Base-by-base conservation (phyloP, 1,140 invertebrate species). In the Formica exsecta region DNA sequence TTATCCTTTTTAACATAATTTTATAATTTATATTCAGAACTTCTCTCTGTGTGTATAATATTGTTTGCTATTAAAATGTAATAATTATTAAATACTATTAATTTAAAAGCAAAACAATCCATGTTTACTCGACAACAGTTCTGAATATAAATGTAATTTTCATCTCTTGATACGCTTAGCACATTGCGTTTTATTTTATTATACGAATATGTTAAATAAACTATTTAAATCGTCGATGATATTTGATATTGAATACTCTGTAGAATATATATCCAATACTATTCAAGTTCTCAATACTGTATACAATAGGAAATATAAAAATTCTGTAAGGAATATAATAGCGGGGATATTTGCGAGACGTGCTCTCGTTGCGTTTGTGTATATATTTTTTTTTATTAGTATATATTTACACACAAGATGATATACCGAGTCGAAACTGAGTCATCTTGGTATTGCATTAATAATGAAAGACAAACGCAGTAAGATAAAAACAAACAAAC, bases 391-490 rank as follows among this genome's bases (percentile, higher is more conserved):
- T 94, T 94, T 94, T 94, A 94, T 94, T 94, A 93, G 92, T 93
- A 92, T 94, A 94, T 94, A 90, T 94, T 88, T 91, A 90, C 89
- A 94, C 90, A 91, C 92, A 94, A 94, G 93, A 94, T 51, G 48
- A 51, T 51, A 51, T 92, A 93, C 87, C 84, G 90, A 86, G 89
- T 94, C 92, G 89, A 92, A 87, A 87, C 89, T 89, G 91, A 94
- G 87, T 92, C 83, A 94, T 93, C 93, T 94, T 94, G 93, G 90
- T 93, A 93, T 94, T 95, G 94, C 93, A 95, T 94, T 94, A 93
- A 94, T 94, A 94, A 94, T 95, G 94, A 95, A 95, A 94, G 94
- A 95, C 94, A 95, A 95, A 95, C 93, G 94, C 93, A 95, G 92
- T 94, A 95, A 94, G 93, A 94, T 94, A 95, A 93, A 94, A 94